phyloP scores from a whole-genome alignment of 2,797 vertebrate genomes.

The Dipus sagitta region DNA sequence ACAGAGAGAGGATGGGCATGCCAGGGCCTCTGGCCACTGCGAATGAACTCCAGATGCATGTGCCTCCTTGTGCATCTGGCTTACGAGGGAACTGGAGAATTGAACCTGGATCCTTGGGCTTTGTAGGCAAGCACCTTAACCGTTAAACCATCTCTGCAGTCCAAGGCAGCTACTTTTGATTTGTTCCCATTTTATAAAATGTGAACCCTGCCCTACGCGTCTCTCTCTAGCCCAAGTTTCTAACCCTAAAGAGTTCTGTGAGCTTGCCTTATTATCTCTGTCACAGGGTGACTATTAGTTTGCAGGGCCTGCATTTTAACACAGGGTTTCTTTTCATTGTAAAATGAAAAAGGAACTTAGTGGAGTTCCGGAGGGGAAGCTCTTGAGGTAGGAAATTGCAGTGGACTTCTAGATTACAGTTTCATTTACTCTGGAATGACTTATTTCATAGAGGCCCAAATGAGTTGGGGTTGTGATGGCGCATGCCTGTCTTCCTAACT shows the following conservation, averaged over 20 bases:
- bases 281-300: constrained; percentile 30
- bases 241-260: background rate
- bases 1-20: too few species aligned
- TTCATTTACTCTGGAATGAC: background rate
- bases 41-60: too few species aligned
- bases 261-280: background rate
- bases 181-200: background rate
- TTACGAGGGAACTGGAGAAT: too few species aligned
- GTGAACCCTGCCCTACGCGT: background rate
- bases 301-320: background rate
- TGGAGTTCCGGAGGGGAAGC: background rate
- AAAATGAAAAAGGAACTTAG: constrained; percentile 48
- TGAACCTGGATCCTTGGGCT: too few species aligned
- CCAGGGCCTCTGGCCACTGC: too few species aligned
- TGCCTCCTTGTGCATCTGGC: too few species aligned
- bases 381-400: background rate
- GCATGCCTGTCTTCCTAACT: background rate
- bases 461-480: background rate
- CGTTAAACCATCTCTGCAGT: too few species aligned
- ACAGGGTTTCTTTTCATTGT: background rate
- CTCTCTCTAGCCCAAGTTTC: background rate
- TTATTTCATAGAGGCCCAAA: background rate
- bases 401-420: constrained; percentile 15
- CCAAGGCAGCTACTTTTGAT: background rate
- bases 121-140: too few species aligned